Conservation (phyloP, 2,888 invertebrate species). For the Nephrotoma flavescens region DNA sequence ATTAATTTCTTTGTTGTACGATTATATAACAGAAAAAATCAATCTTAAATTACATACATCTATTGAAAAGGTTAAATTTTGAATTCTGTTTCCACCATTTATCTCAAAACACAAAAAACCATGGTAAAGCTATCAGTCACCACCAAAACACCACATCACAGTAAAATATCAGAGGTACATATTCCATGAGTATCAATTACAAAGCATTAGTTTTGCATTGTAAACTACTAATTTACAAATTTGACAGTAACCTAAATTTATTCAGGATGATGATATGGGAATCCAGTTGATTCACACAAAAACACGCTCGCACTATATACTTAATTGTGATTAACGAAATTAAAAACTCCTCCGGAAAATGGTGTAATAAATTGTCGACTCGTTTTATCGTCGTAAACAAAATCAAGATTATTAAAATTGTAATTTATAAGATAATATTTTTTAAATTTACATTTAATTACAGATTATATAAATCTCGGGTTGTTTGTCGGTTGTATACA, state of each 20-base stretch:
- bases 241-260: too few species aligned
- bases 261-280: too few species aligned
- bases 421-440: background rate
- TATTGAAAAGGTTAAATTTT: background rate
- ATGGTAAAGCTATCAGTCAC: background rate
- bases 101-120: background rate
- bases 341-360: too few species aligned
- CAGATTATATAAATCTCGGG: background rate
- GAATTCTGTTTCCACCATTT: background rate
- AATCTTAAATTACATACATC: background rate
- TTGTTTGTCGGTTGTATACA: background rate
- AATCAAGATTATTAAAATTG: background rate
- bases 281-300: too few species aligned
- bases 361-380: background rate
- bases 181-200: background rate
- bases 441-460: background rate
- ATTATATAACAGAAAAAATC: background rate
- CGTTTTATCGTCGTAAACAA: background rate
- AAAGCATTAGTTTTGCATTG: background rate
- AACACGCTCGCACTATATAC: too few species aligned
- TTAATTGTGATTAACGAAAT: too few species aligned
- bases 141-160: background rate
- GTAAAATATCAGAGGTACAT: background rate
- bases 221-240: too few species aligned
- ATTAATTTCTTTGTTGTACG: background rate